Evolutionary conservation across 1,140 invertebrate species (phyloP).

Genomic region (Megalopta genalis): DNA sequence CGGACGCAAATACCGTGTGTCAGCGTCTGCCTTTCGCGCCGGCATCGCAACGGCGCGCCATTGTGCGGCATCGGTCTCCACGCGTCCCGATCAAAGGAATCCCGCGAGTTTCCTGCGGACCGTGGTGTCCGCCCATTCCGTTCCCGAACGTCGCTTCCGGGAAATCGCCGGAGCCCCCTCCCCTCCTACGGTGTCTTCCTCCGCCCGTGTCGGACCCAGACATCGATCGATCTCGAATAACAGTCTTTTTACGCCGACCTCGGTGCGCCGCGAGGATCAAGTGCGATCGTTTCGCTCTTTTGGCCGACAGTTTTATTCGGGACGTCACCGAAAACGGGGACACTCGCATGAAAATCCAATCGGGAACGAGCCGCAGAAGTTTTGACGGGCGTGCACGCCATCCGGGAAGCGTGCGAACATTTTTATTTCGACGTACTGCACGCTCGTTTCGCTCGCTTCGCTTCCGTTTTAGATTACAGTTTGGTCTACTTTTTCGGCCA

Average conservation of each 20-base stretch:
- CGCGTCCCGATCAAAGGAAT: background rate
- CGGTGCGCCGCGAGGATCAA: background rate
- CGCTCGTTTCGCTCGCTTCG: too few relatives aligned
- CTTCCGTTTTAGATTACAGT: too few relatives aligned
- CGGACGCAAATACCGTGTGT: conserved; percentile 14
- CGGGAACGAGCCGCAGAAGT: background rate
- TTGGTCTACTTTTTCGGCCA: too few relatives aligned
- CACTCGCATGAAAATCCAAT: background rate
- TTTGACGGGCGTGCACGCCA: too few relatives aligned
- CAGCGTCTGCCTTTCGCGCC: background rate
- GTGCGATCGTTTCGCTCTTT: background rate
- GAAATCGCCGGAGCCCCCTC: background rate
- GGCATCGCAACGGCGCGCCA: background rate
- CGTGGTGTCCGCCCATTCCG: too few relatives aligned
- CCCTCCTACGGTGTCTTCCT: background rate
- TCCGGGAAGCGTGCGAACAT: too few relatives aligned
- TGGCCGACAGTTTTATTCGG: background rate
- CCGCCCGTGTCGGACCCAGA: background rate
- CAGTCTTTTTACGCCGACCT: background rate
- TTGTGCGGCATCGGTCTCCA: background rate
- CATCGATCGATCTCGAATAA: background rate
- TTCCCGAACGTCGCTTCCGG: background rate
- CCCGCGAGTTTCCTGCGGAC: background rate
- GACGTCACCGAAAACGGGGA: background rate
- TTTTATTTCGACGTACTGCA: too few relatives aligned